Conservation (phyloP, 2,113 vertebrate genomes). For the Chloebia gouldiae region DNA sequence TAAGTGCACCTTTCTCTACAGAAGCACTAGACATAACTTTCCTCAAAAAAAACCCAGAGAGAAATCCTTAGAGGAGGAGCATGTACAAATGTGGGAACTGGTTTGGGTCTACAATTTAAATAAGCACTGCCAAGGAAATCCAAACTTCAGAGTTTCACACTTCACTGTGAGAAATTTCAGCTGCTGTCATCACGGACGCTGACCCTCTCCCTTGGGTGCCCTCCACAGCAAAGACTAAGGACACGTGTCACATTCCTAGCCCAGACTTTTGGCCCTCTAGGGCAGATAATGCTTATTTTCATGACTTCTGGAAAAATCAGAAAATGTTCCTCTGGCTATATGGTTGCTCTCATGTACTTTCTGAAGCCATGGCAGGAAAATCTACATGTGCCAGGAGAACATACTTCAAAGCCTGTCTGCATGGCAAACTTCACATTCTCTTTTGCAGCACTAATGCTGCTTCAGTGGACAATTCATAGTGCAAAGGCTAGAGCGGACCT, state of each 20-base stretch:
- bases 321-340: not conserved
- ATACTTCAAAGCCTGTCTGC: not conserved
- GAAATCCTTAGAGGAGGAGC: not conserved
- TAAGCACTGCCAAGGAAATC: not conserved
- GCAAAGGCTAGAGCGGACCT: not conserved
- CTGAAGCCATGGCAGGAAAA: not conserved
- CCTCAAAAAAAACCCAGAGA: not conserved
- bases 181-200: not conserved
- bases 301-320: not conserved
- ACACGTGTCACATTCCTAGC: not conserved
- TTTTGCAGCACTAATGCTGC: not conserved
- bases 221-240: not conserved
- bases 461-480: not conserved
- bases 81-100: slow-evolving; percentile 11
- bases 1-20: not conserved
- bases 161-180: not conserved
- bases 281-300: not conserved
- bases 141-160: not conserved
- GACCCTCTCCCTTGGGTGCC: not conserved
- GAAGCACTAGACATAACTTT: not conserved
- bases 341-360: not conserved
- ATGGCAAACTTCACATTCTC: not conserved
- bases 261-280: not conserved
- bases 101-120: not conserved
- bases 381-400: not conserved